phyloP scores from a whole-genome alignment of 1,140 invertebrate genomes.

The Drusus annulatus region DNA sequence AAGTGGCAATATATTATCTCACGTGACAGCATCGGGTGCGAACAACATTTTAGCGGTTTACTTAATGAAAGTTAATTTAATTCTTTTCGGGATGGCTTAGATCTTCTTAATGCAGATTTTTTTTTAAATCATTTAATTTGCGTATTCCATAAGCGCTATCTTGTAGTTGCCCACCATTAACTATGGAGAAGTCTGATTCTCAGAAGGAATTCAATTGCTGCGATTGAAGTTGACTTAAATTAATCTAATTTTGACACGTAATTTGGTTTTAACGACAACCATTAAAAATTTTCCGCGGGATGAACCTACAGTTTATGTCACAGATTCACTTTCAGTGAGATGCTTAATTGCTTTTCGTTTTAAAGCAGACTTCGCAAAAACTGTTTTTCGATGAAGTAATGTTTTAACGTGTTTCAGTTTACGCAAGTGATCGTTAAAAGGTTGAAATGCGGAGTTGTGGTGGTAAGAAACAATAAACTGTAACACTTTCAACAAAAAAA shows the following conservation, averaged over 20 bases:
- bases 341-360: conserved; percentile 11
- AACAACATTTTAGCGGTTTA: background rate
- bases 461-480: too few relatives aligned
- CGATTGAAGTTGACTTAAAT: conserved; percentile 3
- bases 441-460: too few relatives aligned
- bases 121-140: background rate
- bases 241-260: conserved; percentile 42
- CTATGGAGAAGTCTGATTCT: too few relatives aligned
- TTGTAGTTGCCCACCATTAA: too few relatives aligned
- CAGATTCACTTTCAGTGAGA: background rate
- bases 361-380: background rate
- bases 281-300: conserved; percentile 12
- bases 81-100: background rate
- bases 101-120: background rate
- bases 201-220: too few relatives aligned
- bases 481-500: too few relatives aligned
- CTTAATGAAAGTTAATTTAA: background rate
- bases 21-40: background rate
- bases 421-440: too few relatives aligned
- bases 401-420: too few relatives aligned
- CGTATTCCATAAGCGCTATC: background rate
- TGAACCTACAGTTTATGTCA: too few relatives aligned
- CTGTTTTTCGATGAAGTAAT: background rate
- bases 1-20: conserved; percentile 11
- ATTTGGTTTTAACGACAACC: conserved; percentile 36